Evolutionary conservation across 30 jellyfish, hydroid and myxozoan genomes (phyloP), one percentile per base, ranked within the genome.

Genomic region (Cassiopea xamachana): DNA sequence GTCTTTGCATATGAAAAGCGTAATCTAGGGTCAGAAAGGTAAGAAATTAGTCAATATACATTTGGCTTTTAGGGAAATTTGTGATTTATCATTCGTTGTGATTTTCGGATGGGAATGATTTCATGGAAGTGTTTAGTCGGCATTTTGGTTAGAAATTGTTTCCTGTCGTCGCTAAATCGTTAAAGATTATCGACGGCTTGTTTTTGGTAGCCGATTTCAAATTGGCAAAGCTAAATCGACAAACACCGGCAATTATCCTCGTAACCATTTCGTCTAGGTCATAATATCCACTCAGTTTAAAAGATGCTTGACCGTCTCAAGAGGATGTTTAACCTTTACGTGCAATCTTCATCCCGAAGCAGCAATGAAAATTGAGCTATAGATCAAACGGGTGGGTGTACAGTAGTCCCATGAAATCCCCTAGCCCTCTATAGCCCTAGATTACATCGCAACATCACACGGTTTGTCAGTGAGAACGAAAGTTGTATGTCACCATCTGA

Each of bases 161-260:
- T 71, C 80, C 80, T 71, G 80, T 71, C 80, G 7, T 71, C 80
- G 80, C 55, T 43, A 71, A 12, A 71, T 71, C 80, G 55, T 43
- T 43, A 71, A 5, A 71, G 80, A 71, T 71, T 71, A 71, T 71
- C 80, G 39, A 71, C 80, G 80, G 80, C 80, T 71, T 71, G 80
- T 71, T 71, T 71, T 71, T 71, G 80, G 58, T 71, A 71, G 80
- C 80, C 80, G 80, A 71, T 71, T 71, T 71, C 55, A 71, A 71
- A 71, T 71, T 71, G 80, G 80, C 80, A 71, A 19, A 43, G 80
- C 15, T 6, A 71, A 71, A 71, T 71, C 80, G 80, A 19, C 50
- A 71, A 71, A 71, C 51, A 43, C 27, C 80, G 58, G 80, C 80
- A 51, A 71, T 71, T 71, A 71, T 71, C 39, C 80, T 71, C n/a